Conservation (phyloP, 2,113 vertebrate genomes). For the Peromyscus polionotus region DNA sequence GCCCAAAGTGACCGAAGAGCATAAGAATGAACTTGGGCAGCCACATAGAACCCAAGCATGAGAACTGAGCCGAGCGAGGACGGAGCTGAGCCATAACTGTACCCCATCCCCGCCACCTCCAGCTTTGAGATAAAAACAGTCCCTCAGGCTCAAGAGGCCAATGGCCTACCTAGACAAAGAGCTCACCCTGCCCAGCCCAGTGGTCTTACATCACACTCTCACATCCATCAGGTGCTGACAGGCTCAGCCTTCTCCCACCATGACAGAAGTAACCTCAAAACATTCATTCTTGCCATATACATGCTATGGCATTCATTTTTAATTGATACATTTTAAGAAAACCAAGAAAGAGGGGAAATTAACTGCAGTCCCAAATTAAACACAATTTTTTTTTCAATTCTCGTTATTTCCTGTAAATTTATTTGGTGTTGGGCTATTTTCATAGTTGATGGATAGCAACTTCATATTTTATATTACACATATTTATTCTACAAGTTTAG, state of each 20-base stretch:
- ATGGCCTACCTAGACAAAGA: background rate
- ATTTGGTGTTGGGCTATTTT: background rate
- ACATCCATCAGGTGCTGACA: background rate
- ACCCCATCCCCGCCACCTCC: background rate
- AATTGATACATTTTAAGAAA: background rate
- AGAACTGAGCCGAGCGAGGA: background rate
- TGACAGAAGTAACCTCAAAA: background rate
- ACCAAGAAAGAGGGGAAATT: background rate
- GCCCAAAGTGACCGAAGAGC: background rate
- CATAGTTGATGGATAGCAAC: background rate
- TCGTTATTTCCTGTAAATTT: constrained; percentile 42
- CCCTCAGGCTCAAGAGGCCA: background rate
- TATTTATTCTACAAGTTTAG: constrained; percentile 38
- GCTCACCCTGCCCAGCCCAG: background rate
- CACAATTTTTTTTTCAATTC: background rate
- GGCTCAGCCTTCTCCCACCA: background rate
- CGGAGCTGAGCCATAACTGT: background rate
- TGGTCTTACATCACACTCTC: background rate
- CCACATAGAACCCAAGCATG: background rate
- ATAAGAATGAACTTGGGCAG: background rate
- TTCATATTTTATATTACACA: background rate
- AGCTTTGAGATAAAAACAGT: background rate
- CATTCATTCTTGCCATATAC: background rate
- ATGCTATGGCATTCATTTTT: background rate
- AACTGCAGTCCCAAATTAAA: background rate